Evolutionary conservation across 2,113 vertebrate genomes (phyloP), one percentile per base, ranked within the genome.

Genomic region (Cygnus buccinator): DNA sequence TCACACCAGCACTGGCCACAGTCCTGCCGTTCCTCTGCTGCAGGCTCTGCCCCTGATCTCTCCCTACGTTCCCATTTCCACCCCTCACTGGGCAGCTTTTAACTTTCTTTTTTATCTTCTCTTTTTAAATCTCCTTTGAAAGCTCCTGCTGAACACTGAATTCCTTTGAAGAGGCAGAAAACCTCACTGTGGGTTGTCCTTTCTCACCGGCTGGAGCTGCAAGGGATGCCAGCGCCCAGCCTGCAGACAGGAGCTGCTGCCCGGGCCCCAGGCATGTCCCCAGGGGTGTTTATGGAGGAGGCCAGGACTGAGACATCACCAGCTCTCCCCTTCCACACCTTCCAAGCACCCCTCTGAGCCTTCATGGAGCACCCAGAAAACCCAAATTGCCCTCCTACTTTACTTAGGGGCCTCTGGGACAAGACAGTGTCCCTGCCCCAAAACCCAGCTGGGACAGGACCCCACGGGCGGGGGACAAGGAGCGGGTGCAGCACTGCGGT

Each of bases 71-170:
- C 93, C 75, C 1, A 0, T 84, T 97, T 94, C 94, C 91, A 95
- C 91, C 82, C 91, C 95, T 97, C 44, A 59, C 96, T 91, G 94
- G 74, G 93, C 91, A 94, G 92, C 92, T 96, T 96, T 96, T 94
- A 94, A 93, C 90, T 96, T 91, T 84, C 95, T 93, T 94, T 97
- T 96, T 97, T 87, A 89, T 95, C 95, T 92, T 92, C 80, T 78
- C 84, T 87, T 89, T 96, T 93, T 75, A 90, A 96, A 93, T 82
- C 91, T 95, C 71, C 84, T 95, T 96, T 96, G 95, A 97, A 96
- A 94, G 77, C 84, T 94, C 58, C 86, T 96, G 92, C 95, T 92
- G 90, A 93, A 92, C 80, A 61, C 80, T 68, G 77, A 70, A 68
- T 94, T 89, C 90, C 87, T 95, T 94, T 96, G 96, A 97, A 95